Evolutionary conservation across 1,140 invertebrate genomes (phyloP), one percentile per base, ranked within the genome.

Genomic region (Frieseomelitta varia): DNA sequence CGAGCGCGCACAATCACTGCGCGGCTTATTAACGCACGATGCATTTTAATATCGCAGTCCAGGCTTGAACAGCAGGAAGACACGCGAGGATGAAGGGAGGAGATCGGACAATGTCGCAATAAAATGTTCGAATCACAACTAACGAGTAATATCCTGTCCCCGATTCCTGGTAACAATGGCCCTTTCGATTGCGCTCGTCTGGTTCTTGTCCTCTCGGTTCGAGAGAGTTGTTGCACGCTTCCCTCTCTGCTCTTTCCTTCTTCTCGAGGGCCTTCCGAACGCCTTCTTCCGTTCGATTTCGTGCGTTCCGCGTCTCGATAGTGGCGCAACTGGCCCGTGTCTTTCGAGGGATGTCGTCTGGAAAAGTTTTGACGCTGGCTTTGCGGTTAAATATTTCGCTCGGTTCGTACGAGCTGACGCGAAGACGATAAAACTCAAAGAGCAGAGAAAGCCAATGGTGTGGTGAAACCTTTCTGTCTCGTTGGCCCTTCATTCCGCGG

Each of bases 341-440:
- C 61, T 74, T 85, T 55, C 77, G 78, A 24, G 58, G 47, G 63
- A 55, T 73, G 53, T 84, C 56, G 73, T 65, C 55, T 53, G 72
- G 71, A 86, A 79, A 79, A 84, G 72, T 81, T 84, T 0, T 19
- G 30, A 61, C 19, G 61, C 51, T 53, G 39, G 76, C 39, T 58
- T 85, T 47, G 56, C 81, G n/a, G 63, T 83, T 90, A 90, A 91
- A 91, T 90, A 92, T 91, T 91, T 87, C 85, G 80, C 51, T 53
- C 56, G 72, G 58, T 84, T 80, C 69, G 79, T 83, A 81, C 61
- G 73, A 72, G 83, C 72, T 87, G 80, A 87, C 87, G 85, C 63
- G 84, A 78, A 56, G 24, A 55, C 27, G 73, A 84, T 77, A 79
- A 75, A 65, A 11, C 56, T 3, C 79, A 1, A 24, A 51, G 34